Conservation (phyloP, 1,140 invertebrate genomes). For the Drosophila hydei region DNA sequence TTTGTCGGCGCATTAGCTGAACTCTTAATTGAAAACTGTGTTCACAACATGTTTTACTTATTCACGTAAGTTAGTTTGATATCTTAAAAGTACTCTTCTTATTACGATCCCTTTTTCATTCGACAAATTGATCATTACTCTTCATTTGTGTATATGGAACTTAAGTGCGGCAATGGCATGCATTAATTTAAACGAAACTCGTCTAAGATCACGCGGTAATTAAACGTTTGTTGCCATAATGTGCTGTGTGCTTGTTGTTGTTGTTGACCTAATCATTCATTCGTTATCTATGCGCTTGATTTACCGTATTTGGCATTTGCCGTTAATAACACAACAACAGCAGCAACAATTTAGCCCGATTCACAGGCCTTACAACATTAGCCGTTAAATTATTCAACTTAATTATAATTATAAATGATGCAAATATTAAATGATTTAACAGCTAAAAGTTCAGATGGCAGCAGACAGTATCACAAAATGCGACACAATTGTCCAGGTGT, state of each 20-base stretch:
- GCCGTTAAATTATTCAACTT: conserved; percentile 35
- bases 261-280: conserved; percentile 26
- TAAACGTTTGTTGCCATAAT: conserved; percentile 8
- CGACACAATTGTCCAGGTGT: conserved; percentile 38
- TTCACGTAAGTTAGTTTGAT: no score
- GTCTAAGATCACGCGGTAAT: conserved; percentile 2
- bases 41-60: no score
- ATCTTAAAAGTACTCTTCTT: no score
- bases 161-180: neutral
- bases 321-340: conserved; percentile 24
- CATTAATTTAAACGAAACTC: conserved; percentile 2
- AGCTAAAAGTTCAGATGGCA: conserved; percentile 5
- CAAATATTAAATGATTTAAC: conserved; percentile 55
- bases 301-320: conserved; percentile 32
- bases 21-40: neutral
- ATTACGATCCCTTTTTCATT: no score
- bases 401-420: conserved; percentile 40
- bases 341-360: conserved; percentile 26
- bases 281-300: conserved; percentile 31
- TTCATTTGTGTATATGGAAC: no score
- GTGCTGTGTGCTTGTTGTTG: conserved; percentile 4
- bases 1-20: neutral
- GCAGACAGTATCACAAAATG: conserved; percentile 13
- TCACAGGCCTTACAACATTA: conserved; percentile 45
- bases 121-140: no score